Conservation (phyloP, 2,113 vertebrate genomes). For the Himantopus leucocephalus region DNA sequence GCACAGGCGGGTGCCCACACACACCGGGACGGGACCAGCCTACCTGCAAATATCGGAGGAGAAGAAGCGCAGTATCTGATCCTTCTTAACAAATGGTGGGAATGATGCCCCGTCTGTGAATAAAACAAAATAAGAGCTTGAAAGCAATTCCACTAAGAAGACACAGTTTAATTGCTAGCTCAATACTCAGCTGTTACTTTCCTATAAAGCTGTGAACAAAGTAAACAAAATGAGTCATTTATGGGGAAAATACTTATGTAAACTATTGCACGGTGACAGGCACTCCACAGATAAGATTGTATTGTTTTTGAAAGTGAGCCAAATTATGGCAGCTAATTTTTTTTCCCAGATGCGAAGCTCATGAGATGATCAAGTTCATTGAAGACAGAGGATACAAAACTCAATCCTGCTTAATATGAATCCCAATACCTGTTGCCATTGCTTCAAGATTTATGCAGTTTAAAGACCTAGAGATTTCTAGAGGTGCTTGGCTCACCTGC, state of each 20-base stretch:
- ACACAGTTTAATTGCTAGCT: neutral
- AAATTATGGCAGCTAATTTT: neutral
- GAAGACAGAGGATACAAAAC: neutral
- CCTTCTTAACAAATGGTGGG: slow-evolving; percentile 84
- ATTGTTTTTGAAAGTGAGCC: neutral
- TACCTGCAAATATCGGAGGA: slow-evolving; percentile 96
- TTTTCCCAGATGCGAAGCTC: neutral
- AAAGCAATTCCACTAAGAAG: neutral
- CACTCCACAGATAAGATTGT: neutral
- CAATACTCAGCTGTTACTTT: neutral
- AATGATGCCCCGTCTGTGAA: slow-evolving; percentile 89
- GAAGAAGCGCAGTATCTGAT: slow-evolving; percentile 82
- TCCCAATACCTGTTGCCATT: neutral
- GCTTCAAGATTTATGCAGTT: neutral
- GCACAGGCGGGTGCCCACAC: fast-evolving
- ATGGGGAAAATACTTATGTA: neutral
- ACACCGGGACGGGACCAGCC: neutral
- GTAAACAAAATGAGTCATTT: neutral
- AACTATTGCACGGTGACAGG: neutral
- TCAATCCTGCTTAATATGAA: fast-evolving
- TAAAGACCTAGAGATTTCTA: neutral
- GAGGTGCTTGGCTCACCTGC: neutral
- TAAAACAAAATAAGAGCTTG: neutral
- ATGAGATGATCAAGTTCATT: neutral
- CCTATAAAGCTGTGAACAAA: neutral